Conservation (phyloP, 2,113 vertebrate genomes). For the Tetrax tetrax region DNA sequence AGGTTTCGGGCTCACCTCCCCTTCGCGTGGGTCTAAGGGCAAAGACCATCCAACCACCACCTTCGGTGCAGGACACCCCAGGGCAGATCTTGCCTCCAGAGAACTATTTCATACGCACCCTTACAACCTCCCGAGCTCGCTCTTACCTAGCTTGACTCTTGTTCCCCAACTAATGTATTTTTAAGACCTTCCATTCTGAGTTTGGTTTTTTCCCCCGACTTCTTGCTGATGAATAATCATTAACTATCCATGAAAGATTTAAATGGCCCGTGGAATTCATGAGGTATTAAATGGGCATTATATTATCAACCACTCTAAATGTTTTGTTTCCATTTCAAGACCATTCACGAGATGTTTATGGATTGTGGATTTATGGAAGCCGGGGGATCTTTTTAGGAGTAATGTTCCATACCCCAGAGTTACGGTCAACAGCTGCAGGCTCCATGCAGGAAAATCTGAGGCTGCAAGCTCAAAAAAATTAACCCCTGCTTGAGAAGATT, state of each 20-base stretch:
- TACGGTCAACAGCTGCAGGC: conserved; percentile 47
- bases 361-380: conserved; percentile 52
- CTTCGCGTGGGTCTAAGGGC: rapidly evolving
- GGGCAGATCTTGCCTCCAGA: not conserved
- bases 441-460: not conserved
- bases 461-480: not conserved
- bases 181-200: not conserved
- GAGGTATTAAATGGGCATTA: conserved; percentile 31
- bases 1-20: not conserved
- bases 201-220: not conserved
- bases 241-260: conserved; percentile 28
- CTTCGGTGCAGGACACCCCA: not conserved
- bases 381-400: conserved; percentile 45
- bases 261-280: conserved; percentile 45
- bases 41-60: not conserved
- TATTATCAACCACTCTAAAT: conserved; percentile 10
- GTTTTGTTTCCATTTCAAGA: conserved; percentile 35
- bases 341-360: conserved; percentile 37
- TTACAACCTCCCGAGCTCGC: not conserved
- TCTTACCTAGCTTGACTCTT: not conserved
- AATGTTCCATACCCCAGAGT: conserved; percentile 49
- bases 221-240: conserved; percentile 44
- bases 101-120: rapidly evolving
- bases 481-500: not conserved
- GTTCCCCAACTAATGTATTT: not conserved